phyloP scores from a whole-genome alignment of 1,140 invertebrate genomes.

The Capitella teleta region DNA sequence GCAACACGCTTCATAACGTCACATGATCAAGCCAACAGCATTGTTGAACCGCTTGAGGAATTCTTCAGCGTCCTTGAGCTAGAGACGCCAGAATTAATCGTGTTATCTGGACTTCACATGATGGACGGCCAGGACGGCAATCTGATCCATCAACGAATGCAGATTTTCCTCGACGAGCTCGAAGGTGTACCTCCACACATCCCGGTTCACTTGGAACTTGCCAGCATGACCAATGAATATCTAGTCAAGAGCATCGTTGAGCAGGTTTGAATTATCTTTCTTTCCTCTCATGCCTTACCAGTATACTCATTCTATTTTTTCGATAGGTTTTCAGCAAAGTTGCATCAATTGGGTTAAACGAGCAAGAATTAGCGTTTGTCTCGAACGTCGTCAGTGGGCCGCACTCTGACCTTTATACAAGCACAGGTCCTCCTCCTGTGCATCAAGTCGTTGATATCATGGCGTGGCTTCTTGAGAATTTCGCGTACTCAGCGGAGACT shows the following conservation, averaged over 20 bases:
- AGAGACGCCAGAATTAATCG: conserved; percentile 38
- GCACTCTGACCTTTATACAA: conserved; percentile 27
- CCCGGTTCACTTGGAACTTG: conserved; percentile 43
- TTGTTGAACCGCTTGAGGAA: conserved; percentile 34
- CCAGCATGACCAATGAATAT: conserved; percentile 39
- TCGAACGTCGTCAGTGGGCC: conserved; percentile 37
- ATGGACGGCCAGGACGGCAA: conserved; percentile 35
- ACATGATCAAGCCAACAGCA: conserved; percentile 40
- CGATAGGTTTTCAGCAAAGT: conserved; percentile 30
- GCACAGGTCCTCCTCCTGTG: conserved; percentile 26
- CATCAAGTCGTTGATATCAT: conserved; percentile 43
- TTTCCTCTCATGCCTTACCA: neutral
- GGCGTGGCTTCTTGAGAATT: conserved; percentile 39
- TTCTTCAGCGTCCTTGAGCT: conserved; percentile 37
- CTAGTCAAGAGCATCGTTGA: conserved; percentile 33
- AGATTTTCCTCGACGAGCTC: conserved; percentile 26
- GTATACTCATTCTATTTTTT: neutral
- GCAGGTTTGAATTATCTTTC: conserved; percentile 23
- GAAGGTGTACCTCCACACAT: conserved; percentile 23
- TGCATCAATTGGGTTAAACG: conserved; percentile 42
- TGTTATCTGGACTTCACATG: conserved; percentile 43
- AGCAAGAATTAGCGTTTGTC: conserved; percentile 42
- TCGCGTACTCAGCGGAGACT: conserved; percentile 30
- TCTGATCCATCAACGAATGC: conserved; percentile 33
- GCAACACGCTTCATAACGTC: conserved; percentile 45